Conservation (phyloP, 2,888 invertebrate species). For the Cistogaster globosa region DNA sequence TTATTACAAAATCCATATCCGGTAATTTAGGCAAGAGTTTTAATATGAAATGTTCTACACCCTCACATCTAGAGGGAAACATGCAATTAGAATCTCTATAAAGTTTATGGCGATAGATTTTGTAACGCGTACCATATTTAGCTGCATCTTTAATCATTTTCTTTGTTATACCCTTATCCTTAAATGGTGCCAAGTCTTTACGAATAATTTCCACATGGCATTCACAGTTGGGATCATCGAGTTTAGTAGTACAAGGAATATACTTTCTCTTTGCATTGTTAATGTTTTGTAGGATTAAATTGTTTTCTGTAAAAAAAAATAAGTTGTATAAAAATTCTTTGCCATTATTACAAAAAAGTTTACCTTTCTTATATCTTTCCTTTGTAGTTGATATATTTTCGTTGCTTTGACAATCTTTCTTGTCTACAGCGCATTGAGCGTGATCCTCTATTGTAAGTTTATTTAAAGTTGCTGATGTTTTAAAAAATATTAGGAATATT, state of each 20-base stretch:
- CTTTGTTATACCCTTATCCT: constrained; percentile 87
- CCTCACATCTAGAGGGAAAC: constrained; percentile 95
- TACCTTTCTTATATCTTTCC: constrained; percentile 61
- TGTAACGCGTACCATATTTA: constrained; percentile 89
- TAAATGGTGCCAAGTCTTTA: constrained; percentile 88
- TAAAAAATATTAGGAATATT: constrained; percentile 24
- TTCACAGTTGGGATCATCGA: constrained; percentile 84
- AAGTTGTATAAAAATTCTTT: not conserved
- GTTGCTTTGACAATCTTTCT: constrained; percentile 22
- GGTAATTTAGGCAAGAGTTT: constrained; percentile 88
- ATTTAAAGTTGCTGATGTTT: constrained; percentile 11
- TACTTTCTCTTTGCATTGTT: constrained; percentile 84
- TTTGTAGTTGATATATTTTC: not conserved
- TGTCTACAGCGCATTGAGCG: constrained; percentile 40
- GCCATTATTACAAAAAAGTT: not conserved
- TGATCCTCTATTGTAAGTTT: not conserved
- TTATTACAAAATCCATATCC: constrained; percentile 93
- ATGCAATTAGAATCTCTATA: constrained; percentile 93
- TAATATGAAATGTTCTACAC: constrained; percentile 94
- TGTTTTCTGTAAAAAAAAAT: constrained; percentile 37
- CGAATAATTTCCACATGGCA: constrained; percentile 87
- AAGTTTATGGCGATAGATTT: constrained; percentile 91
- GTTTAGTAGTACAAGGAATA: constrained; percentile 84
- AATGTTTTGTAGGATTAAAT: constrained; percentile 82
- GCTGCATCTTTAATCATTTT: constrained; percentile 86